Conservation (phyloP, 1,140 invertebrate species). For the Drusus annulatus region DNA sequence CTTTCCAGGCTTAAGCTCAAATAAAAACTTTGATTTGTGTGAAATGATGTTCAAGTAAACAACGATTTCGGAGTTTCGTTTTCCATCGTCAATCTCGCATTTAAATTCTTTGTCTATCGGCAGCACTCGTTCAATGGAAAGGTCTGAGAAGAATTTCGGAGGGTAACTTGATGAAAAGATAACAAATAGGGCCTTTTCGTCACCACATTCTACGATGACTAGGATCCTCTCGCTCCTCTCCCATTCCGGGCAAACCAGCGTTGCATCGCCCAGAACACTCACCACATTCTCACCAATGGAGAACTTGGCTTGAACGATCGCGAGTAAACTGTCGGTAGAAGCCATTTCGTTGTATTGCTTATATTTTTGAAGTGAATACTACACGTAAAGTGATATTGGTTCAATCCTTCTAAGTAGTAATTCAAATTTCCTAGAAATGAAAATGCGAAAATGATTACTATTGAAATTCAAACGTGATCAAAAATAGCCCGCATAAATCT, state of each 20-base stretch:
- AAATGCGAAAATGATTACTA: too few relatives aligned
- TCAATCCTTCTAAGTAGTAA: too few relatives aligned
- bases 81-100: constrained; percentile 78
- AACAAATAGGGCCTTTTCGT: constrained; percentile 69
- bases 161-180: constrained; percentile 68
- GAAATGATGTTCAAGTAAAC: constrained; percentile 70
- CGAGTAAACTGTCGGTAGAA: constrained; percentile 35
- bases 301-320: constrained; percentile 69
- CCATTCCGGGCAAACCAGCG: constrained; percentile 67
- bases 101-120: constrained; percentile 84
- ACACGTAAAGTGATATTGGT: too few relatives aligned
- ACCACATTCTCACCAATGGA: constrained; percentile 74
- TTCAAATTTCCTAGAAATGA: too few relatives aligned
- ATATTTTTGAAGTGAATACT: too few relatives aligned
- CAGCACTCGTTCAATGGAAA: constrained; percentile 80
- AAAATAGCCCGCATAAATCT: too few relatives aligned
- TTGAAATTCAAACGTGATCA: too few relatives aligned
- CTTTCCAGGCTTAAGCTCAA: constrained; percentile 69
- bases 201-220: constrained; percentile 68
- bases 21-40: constrained; percentile 67
- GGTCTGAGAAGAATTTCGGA: constrained; percentile 78
- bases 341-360: constrained; percentile 21
- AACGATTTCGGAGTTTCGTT: constrained; percentile 66
- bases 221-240: constrained; percentile 67
- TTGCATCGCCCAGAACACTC: constrained; percentile 66